Evolutionary conservation across 92 coral and sea anemone genomes (phyloP), one percentile per base, ranked within the genome.

Genomic region (Porites evermanni): DNA sequence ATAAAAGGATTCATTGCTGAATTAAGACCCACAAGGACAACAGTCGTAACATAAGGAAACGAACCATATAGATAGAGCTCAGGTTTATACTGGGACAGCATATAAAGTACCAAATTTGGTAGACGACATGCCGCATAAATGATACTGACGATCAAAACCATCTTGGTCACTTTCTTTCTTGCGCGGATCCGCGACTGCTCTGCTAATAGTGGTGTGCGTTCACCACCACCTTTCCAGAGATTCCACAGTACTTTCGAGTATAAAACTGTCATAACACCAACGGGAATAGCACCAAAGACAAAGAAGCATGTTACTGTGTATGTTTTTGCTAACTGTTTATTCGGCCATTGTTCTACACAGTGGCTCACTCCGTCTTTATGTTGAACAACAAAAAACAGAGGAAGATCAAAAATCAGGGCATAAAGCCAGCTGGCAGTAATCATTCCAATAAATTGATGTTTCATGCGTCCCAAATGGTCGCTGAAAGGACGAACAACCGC

Each of bases 1-100:
- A 94, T 90, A n/a, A 94, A 92, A 13, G 97, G 97, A 69, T 94
- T 94, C 93, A 94, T 91, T 19, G 97, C 85, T 12, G 97, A 92
- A 78, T 94, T 94, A 20, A 91, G 81, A 53, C 92, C 84, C n/a
- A 94, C 97, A 78, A 94, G 78, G 2, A 84, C 81, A 6, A 94
- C 91, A 17, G 93, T 77, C 23, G 82, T 70, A 13, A 92, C 84
- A 44, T 94, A 94, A 16, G 89, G 52, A 9, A 71, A 78, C 2
- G 94, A 89, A 53, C 80, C 95, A 51, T 86, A 94, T 6, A 66
- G 77, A 60, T 94, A 94, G n/a, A 77, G 86, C 1, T 86, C 78
- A 4, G 95, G 93, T 65, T 51, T 59, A 59, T 70, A 94, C 70
- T 70, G 79, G 6, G 90, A 88, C 44, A 94, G 58, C 86, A 92